phyloP scores from a whole-genome alignment of 2,888 invertebrate genomes.

The Nemurella pictetii region DNA sequence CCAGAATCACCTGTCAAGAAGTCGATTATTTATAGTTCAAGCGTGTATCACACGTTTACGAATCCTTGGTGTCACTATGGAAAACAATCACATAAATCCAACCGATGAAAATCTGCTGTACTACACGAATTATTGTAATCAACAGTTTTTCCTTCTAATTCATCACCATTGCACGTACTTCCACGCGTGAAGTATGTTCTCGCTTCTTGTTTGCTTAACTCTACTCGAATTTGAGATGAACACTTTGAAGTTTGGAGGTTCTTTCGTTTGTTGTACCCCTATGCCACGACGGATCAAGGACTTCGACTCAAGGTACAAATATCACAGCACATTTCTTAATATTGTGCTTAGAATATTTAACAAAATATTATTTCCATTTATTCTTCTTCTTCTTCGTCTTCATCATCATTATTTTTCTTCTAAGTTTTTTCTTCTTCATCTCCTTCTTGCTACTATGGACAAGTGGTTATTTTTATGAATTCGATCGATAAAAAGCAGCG shows the following conservation, averaged over 20 bases:
- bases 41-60: background rate
- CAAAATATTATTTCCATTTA: background rate
- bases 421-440: background rate
- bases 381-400: background rate
- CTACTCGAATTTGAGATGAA: background rate
- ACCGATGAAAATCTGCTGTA: background rate
- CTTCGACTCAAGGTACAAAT: background rate
- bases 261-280: background rate
- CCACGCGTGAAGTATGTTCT: background rate
- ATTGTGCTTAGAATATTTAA: background rate
- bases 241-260: background rate
- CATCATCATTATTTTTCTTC: no score
- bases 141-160: background rate
- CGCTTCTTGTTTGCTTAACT: background rate
- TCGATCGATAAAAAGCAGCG: background rate
- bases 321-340: background rate
- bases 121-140: background rate
- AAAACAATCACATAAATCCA: background rate
- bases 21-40: background rate
- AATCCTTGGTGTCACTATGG: background rate
- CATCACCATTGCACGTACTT: background rate
- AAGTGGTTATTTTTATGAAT: background rate
- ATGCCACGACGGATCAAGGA: background rate
- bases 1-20: background rate
- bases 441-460: background rate